These are phyloP conservation scores for Azemiops feae DNA, from an alignment of 2,113 vertebrate species.

Conservation along the genomic window DNA sequence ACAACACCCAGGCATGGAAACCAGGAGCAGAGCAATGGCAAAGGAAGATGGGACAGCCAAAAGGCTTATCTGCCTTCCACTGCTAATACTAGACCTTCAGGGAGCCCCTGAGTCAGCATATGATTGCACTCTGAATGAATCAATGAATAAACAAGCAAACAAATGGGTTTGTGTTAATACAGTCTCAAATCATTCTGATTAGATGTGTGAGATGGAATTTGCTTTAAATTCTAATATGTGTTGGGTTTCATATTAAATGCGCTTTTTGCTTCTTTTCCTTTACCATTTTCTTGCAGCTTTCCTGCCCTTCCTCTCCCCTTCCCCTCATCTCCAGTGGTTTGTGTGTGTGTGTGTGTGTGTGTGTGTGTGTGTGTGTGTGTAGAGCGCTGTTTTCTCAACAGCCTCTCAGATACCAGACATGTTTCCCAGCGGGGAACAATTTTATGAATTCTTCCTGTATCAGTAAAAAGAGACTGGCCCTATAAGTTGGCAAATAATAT, in stretches of 20 bases:
- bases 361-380: background rate
- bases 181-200: slow-evolving; percentile 72
- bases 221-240: slow-evolving; percentile 61
- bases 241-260: slow-evolving; percentile 11
- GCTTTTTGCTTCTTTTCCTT: background rate
- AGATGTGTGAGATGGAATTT: slow-evolving; percentile 71
- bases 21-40: background rate
- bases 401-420: background rate
- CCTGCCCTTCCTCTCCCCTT: background rate
- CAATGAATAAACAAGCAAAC: slow-evolving; percentile 43
- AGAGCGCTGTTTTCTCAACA: background rate
- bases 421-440: slow-evolving; percentile 13
- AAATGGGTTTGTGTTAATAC: slow-evolving; percentile 49
- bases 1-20: background rate
- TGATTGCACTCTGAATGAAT: slow-evolving; percentile 47
- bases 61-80: background rate
- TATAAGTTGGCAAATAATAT: background rate
- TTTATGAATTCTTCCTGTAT: slow-evolving; percentile 5
- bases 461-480: slow-evolving; percentile 9
- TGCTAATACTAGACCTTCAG: background rate
- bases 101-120: background rate
- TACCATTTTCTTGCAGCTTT: slow-evolving; percentile 7
- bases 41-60: background rate
- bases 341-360: background rate
- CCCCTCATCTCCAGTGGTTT: accelerated